Evolutionary conservation across 2,888 invertebrate species (phyloP), one percentile per base, ranked within the genome.

Genomic region (Acleris literana): DNA sequence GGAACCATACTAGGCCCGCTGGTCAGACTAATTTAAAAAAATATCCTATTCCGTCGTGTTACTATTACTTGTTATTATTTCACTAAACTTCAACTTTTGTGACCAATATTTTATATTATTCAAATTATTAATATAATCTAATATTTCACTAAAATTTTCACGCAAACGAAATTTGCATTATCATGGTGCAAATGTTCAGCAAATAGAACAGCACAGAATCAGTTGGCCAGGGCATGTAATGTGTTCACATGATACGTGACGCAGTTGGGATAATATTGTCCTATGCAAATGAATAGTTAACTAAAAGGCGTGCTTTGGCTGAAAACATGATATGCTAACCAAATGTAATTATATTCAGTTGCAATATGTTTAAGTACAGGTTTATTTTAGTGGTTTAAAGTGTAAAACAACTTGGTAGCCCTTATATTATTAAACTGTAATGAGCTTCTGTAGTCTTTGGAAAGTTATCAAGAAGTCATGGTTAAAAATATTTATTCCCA

Each of bases 231-330:
- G 25, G 49, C 48, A 17, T 62, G 22, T 55, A 44, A 46, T 57
- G 57, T 46, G 46, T 57, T 55, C 60, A 59, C 49, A 56, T 56
- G 25, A 43, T 55, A 54, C 64, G 59, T 59, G 60, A 60, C 49
- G 53, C 25, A 11, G 44, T 16, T 29, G 60, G 17, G 60, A 61
- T 65, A 61, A 65, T 65, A 51, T 65, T 56, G 60, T 60, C 49
- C 51, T 60, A 56, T 65, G 65, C 65, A 56, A 65, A 65, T 51
- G 44, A 60, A 56, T 46, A 43, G 65, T 56, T 65, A 48, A 44
- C 60, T 33, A 60, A 60, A 65, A 49, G 49, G 49, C 54, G 51
- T 51, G 46, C 57, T 57, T 60, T 51, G 64, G 29, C 59, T 46
- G 48, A 55, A 39, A 39, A 39, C 39, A 39, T 39, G 13, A 39